phyloP scores from a whole-genome alignment of 2,888 invertebrate species.

The Sicus ferrugineus region DNA sequence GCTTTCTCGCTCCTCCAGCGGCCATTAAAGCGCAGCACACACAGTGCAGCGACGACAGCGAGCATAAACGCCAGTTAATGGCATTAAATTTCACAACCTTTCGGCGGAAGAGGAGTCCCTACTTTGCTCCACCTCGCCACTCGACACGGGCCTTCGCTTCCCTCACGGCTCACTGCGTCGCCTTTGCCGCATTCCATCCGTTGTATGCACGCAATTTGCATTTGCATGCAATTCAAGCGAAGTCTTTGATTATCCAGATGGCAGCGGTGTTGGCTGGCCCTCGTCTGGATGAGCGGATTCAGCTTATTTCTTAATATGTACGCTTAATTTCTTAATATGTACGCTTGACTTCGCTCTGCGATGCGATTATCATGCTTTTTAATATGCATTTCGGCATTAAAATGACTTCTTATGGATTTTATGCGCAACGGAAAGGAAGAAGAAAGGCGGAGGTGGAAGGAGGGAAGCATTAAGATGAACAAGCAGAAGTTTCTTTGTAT shows the following conservation, averaged over 20 bases:
- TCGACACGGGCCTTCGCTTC: background rate
- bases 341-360: background rate
- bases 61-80: slow-evolving; percentile 29
- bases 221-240: slow-evolving; percentile 22
- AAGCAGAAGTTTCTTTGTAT: background rate
- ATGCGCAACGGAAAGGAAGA: background rate
- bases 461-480: background rate
- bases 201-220: slow-evolving; percentile 24
- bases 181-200: background rate
- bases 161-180: slow-evolving; percentile 9
- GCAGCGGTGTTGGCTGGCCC: background rate
- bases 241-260: slow-evolving; percentile 21
- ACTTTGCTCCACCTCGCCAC: background rate
- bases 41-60: background rate
- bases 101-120: background rate
- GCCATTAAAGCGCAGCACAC: background rate
- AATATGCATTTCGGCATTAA: slow-evolving; percentile 3
- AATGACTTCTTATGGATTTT: slow-evolving; percentile 8
- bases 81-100: slow-evolving; percentile 30
- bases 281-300: background rate
- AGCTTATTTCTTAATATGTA: background rate
- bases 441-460: background rate
- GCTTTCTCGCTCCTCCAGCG: too few species aligned
- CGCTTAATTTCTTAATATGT: background rate
- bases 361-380: slow-evolving; percentile 10